Base-by-base conservation (phyloP, 1,140 invertebrate genomes). In the Euura saliciscinereae region DNA sequence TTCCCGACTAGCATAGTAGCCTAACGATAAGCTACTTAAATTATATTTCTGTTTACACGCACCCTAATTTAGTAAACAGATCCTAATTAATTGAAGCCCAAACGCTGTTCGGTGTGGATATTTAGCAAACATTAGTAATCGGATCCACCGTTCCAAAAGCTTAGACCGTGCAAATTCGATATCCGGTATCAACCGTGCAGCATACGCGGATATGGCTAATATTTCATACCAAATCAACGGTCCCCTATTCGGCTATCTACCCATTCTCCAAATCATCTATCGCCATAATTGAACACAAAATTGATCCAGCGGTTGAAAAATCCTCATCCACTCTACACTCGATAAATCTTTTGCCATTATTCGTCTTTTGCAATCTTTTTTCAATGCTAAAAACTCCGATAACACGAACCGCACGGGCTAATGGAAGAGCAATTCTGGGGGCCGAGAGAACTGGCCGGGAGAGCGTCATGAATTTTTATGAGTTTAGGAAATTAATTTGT, bases 401-500 rank as follows among this genome's bases (percentile, higher is more conserved):
- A 1, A 28, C 28, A 28, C 28, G 28, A 28, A 28, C 28, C 28
- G 0, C 28, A 1, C 28, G 28, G 28, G 28, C 28, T 28, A 28
- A 28, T 28, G 28, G 28, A 28, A 28, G 28, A 28, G 28, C 28
- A 28, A 28, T 28, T 28, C 28, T 28, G 28, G 28, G 28, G 28
- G 13, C 51, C 3, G 51, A 59, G 51, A 59, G 51, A 59, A 59
- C 51, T 59, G 51, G 71, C 72, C 68, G 72, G 70, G 72, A 79
- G 74, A 67, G 73, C 10, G 51, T 59, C 81, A 83, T 85, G 77
- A 85, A 86, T 85, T 87, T 86, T 85, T 82, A 86, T 83, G 81
- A 86, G 84, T 81, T 85, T 84, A 85, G 86, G 83, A 86, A 87
- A 87, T 87, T 86, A 86, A 87, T 86, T 86, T 85, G 82, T 84